Base-by-base conservation (phyloP, 2,113 vertebrate species). In the Mesoclemmys tuberculata region DNA sequence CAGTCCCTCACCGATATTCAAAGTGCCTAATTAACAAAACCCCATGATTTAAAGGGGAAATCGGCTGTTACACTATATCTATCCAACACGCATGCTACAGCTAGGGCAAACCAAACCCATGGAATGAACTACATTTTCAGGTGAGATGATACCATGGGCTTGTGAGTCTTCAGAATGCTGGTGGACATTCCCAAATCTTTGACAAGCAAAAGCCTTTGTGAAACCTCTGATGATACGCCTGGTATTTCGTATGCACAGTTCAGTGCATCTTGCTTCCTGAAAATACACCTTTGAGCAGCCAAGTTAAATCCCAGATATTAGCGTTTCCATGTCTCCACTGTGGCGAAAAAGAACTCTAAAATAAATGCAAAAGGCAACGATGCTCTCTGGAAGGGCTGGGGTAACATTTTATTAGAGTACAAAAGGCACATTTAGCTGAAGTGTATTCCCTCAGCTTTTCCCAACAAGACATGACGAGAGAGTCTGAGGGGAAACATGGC, bases 171-270 rank as follows among this genome's bases (percentile, higher is more conserved):
- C 44, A 1, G 35, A 52, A 35, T 10, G 54, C 4, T 56, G 38
- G 51, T 56, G 90, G 26, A 1, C 8, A 74, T 46, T 77, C 64
- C 8, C 5, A 8, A 0, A 0, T 27, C 56, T 55, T 8, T 0
- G 2, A 51, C 0, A 51, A 48, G 46, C 88, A 48, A 29, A 2
- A 11, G 13, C 8, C 46, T 71, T 38, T 46, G 5, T 21, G 74
- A 74, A 94, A 58, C 12, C 13, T 10, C 13, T 84, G 49, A 5
- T 80, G 44, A 31, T 6, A 24, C 51, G 18, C 5, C 9, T 54
- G 7, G 41, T 31, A 64, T 64, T 16, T 31, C 35, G 31, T 35
- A 35, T 35, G 31, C 61, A 64, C 29, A 64, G 18, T 64, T 31
- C 61, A 64, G 61, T 31, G 38, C 68, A 74, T 12, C 35, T 31